Conservation (phyloP, 2,113 vertebrate genomes). For the Pitta sordida region DNA sequence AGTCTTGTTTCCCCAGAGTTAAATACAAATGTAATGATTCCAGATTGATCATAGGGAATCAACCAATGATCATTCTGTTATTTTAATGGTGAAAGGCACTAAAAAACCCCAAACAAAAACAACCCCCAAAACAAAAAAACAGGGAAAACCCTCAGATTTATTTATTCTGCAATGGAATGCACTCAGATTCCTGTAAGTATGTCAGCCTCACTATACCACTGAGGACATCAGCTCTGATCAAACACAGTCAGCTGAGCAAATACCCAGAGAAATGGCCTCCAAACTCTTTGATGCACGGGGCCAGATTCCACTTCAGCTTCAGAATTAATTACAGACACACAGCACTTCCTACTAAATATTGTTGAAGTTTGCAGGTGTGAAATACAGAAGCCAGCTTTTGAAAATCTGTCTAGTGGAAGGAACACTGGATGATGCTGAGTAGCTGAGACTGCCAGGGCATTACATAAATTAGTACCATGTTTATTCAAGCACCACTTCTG, state of each 20-base stretch:
- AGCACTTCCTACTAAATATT: slow-evolving; percentile 28
- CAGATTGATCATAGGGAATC: background rate
- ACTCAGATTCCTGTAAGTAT: background rate
- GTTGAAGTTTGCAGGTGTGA: slow-evolving; percentile 50
- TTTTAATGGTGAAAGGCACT: background rate
- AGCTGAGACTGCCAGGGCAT: background rate
- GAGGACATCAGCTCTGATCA: slow-evolving; percentile 1
- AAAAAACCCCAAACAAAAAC: background rate
- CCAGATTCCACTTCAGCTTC: slow-evolving; percentile 26
- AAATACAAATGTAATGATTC: background rate
- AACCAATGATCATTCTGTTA: background rate
- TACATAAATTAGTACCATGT: background rate
- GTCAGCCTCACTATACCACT: background rate
- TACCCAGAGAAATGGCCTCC: background rate
- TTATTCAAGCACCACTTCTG: slow-evolving; percentile 2
- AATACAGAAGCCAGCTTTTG: slow-evolving; percentile 51
- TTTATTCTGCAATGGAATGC: background rate
- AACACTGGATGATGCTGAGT: background rate
- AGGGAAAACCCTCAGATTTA: background rate
- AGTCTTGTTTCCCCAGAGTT: background rate
- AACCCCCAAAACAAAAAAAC: background rate
- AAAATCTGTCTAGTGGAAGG: background rate
- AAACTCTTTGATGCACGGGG: background rate
- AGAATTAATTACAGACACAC: slow-evolving; percentile 12
- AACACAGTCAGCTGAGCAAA: slow-evolving; percentile 62